phyloP scores from a whole-genome alignment of 2,113 vertebrate genomes.

The Naja naja region DNA sequence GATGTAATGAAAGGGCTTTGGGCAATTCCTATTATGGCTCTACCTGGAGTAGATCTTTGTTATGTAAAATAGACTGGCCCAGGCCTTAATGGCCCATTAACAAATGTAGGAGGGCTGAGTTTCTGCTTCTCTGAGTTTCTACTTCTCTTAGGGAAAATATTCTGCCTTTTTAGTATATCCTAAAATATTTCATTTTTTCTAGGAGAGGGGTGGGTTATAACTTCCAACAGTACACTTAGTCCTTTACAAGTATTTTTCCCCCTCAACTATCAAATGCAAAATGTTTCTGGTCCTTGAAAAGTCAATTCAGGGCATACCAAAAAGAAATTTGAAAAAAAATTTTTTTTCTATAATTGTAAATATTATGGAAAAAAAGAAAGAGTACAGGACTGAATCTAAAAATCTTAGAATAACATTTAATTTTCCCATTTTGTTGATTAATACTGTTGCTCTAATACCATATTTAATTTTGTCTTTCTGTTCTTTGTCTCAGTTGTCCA shows the following conservation, averaged over 20 bases:
- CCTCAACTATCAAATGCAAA: neutral
- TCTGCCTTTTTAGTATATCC: too few species aligned
- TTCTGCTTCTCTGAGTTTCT: too few species aligned
- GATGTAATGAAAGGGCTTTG: too few species aligned
- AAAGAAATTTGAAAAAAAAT: neutral
- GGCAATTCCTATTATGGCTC: too few species aligned
- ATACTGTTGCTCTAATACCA: neutral
- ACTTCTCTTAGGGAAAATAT: too few species aligned
- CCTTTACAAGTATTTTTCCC: neutral
- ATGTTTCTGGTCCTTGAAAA: constrained; percentile 26
- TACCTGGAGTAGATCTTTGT: too few species aligned
- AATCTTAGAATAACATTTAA: neutral
- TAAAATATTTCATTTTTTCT: too few species aligned
- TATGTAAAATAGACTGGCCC: too few species aligned
- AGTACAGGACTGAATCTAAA: neutral
- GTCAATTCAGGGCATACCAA: neutral
- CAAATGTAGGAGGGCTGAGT: too few species aligned
- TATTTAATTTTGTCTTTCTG: neutral
- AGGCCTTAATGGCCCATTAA: too few species aligned
- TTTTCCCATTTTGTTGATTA: neutral
- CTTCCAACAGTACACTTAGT: neutral
- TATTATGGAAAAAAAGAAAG: neutral
- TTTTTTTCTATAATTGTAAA: neutral
- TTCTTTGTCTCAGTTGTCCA: neutral
- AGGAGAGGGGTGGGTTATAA: too few species aligned